Evolutionary conservation across 2,797 vertebrate genomes (phyloP), one percentile per base, ranked within the genome.

Genomic region (Cyprinodon diabolis): DNA sequence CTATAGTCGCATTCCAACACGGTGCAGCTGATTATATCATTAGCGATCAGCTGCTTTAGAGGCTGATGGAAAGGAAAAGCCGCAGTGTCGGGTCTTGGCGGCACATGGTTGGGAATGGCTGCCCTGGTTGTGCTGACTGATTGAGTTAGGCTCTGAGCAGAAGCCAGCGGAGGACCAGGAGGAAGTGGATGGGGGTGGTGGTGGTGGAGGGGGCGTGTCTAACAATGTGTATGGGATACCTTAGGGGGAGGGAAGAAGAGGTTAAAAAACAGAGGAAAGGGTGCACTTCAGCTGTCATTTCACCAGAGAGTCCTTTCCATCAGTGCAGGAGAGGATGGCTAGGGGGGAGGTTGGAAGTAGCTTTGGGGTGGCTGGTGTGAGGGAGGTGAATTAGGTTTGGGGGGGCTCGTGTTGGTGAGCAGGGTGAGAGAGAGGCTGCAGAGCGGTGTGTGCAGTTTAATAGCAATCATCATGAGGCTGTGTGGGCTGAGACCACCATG

Each of bases 71-170:
- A 89, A 81, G 81, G 77, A 89, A 87, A 89, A 88, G 79, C 90
- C 85, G 84, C 47, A 87, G 77, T 88, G 72, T 43, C 81, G 74
- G 83, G 87, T 80, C 87, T 88, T 81, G 72, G 80, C 71, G 68
- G 87, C 89, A 90, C 89, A 90, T 90, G 89, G 79, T 75, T 60
- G 83, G 74, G 78, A 92, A 88, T 79, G 82, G 74, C 71, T 91
- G 91, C 72, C 90, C 89, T 94, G 94, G 92, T 95, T 94, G 93
- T 88, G 91, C 85, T 92, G 92, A 95, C 91, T 93, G 94, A 94
- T 91, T 91, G 92, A 93, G 88, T 92, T 83, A 79, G 90, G 92
- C 92, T 91, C 81, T 63, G 77, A 91, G 92, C 90, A 93, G 90
- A 91, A 88, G 87, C 91, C 89, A 81, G 76, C 66, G 88, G 86